Evolutionary conservation across 2,888 invertebrate species (phyloP), one percentile per base, ranked within the genome.

Genomic region (Troglohyphantes excavatus): DNA sequence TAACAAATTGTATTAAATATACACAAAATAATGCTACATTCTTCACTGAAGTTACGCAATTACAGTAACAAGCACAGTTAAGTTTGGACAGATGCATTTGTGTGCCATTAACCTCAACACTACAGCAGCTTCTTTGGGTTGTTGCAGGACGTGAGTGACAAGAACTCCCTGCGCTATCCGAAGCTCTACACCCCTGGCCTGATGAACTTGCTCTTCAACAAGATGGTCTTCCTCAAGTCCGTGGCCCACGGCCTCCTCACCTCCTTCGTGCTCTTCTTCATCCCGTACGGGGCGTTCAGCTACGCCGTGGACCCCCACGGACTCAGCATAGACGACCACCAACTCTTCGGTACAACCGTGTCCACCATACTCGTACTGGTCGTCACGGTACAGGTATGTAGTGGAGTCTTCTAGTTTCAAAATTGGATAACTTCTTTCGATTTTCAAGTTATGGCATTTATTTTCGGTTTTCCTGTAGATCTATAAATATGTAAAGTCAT

Each of bases 331-430:
- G 97, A 97, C 91, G 99, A 98, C 94, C 98, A 98, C 93, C 98
- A 98, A 96, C 95, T 98, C 91, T 95, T 99, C 93, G 99, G 99
- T 92, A 98, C 98, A 93, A 98, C 97, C 86, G 97, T 99, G 79
- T 98, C 99, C 91, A 98, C 98, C 85, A 98, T 98, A 93, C 95
- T 99, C 92, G 98, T 99, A 92, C 96, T 99, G 93, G 98, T 98
- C 92, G 99, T 99, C 93, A 99, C 99, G 91, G 97, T 97, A 92
- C 97, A 98, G 95, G 98, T 97, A 94, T 94, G 23, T 17, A 1
- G 39, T 11, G 13, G 39, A 26, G n/a, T n/a, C n/a, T n/a, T n/a
- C n/a, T n/a, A n/a, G n/a, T n/a, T n/a, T n/a, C n/a, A n/a, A n/a
- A n/a, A n/a, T n/a, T n/a, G n/a, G n/a, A n/a, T n/a, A n/a, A n/a